Conservation (phyloP, 2,888 invertebrate species). For the Notodonta dromedarius region DNA sequence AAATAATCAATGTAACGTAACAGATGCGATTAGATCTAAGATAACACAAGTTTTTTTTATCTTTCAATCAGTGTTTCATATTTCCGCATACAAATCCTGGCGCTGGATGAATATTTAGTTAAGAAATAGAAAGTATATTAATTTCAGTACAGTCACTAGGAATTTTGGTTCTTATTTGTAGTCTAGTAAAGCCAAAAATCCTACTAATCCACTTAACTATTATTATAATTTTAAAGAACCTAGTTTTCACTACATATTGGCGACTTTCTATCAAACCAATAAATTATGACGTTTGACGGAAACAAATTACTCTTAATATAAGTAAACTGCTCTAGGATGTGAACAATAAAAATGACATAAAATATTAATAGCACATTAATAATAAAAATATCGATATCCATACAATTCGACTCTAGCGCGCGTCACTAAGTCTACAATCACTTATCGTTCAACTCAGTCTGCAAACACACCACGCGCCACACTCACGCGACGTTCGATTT, state of each 20-base stretch:
- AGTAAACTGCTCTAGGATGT: too few relatives aligned
- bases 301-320: too few relatives aligned
- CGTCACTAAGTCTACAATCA: constrained; percentile 66
- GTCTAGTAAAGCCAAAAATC: background rate
- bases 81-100: background rate
- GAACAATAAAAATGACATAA: background rate
- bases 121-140: background rate
- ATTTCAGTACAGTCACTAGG: background rate
- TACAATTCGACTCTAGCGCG: constrained; percentile 36
- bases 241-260: too few relatives aligned
- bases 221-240: background rate
- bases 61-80: background rate
- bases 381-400: constrained; percentile 49
- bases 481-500: constrained; percentile 40
- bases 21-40: background rate
- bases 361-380: background rate
- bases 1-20: too few relatives aligned
- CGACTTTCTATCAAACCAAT: background rate
- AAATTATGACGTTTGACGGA: background rate
- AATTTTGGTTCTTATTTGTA: background rate
- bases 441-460: constrained; percentile 63
- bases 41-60: background rate
- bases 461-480: constrained; percentile 38
- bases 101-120: background rate
- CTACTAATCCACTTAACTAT: background rate